These are phyloP conservation scores for Terrapene triunguis DNA, from an alignment of 2,113 vertebrate species.

Conservation along the genomic window DNA sequence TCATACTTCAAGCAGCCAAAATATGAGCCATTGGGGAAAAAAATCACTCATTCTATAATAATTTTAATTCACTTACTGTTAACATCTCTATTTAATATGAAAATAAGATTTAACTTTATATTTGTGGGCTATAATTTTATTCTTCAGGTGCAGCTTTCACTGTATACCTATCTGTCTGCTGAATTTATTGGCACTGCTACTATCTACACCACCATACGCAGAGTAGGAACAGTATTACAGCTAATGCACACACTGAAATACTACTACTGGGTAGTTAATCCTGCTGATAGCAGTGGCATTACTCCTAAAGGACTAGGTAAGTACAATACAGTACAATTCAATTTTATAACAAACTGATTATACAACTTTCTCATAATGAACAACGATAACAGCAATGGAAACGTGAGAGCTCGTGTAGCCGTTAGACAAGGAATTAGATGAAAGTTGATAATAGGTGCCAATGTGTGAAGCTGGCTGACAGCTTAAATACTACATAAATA, in stretches of 20 bases:
- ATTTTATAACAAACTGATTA: neutral
- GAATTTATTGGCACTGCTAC: constrained; percentile 97
- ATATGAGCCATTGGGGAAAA: neutral
- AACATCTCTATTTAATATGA: accelerated
- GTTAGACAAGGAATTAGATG: neutral
- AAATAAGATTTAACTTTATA: neutral
- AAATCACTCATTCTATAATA: neutral
- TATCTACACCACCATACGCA: constrained; percentile 94
- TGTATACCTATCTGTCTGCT: constrained; percentile 96
- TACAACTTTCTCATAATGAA: neutral
- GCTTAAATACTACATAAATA: neutral
- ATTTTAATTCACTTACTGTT: neutral
- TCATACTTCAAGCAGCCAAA: neutral
- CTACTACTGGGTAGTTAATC: constrained; percentile 97
- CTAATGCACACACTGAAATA: constrained; percentile 96
- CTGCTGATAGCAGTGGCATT: constrained; percentile 90
- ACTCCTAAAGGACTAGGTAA: constrained; percentile 92
- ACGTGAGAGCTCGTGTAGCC: neutral
- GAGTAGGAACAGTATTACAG: constrained; percentile 95
- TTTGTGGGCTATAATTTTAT: neutral
- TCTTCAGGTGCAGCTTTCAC: constrained; percentile 91
- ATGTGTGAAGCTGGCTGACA: neutral
- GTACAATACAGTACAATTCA: constrained; percentile 25
- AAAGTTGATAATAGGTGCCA: neutral
- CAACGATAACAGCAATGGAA: too few relatives aligned